Conservation (phyloP, 2,113 vertebrate genomes). For the Upupa epops region DNA sequence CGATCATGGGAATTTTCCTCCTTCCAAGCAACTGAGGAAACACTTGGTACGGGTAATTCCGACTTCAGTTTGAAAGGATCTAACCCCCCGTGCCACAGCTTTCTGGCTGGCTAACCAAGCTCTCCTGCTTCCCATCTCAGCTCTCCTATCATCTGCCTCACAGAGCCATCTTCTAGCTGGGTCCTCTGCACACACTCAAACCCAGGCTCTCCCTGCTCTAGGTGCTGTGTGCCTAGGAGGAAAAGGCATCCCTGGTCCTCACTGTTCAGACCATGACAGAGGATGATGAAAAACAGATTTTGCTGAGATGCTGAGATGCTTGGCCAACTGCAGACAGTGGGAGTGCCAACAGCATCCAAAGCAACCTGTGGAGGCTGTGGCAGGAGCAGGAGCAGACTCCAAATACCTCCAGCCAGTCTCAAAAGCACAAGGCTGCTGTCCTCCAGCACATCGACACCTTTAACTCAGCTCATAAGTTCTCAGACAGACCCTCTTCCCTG, state of each 20-base stretch:
- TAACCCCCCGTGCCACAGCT: slow-evolving; percentile 29
- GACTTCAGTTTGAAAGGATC: slow-evolving; percentile 76
- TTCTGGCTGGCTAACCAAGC: slow-evolving; percentile 33
- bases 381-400: neutral
- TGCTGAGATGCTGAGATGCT: neutral
- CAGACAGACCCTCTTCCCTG: neutral
- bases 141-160: neutral
- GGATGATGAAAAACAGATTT: neutral
- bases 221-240: neutral
- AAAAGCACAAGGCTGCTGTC: neutral
- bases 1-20: slow-evolving; percentile 79
- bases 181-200: neutral
- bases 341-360: neutral
- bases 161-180: neutral
- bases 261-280: neutral
- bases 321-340: neutral
- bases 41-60: slow-evolving; percentile 70
- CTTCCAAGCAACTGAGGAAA: slow-evolving; percentile 73
- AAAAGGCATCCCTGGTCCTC: neutral
- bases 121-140: neutral
- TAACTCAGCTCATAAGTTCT: neutral
- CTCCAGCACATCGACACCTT: neutral
- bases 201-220: neutral
- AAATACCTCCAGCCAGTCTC: neutral
- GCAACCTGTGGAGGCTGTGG: neutral